Percentiles rank a stretch among this genome's conserved stretches.
Conservation (phyloP, 2,797 vertebrate species). For the Heliangelus exortis region DNA sequence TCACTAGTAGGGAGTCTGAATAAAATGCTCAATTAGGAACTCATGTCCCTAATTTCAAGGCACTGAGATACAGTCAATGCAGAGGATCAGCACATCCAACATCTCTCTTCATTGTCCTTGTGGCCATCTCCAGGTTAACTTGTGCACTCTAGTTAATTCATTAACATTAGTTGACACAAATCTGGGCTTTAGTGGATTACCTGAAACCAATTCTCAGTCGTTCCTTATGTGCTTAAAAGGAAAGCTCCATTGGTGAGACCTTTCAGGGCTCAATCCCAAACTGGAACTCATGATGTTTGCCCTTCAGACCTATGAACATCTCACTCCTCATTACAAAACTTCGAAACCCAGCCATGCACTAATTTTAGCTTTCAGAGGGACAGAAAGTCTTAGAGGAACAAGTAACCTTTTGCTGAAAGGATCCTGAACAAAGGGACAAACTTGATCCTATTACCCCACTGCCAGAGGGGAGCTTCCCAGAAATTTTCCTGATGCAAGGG, state of each 20-base stretch:
- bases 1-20: background rate
- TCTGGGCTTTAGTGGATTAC: background rate
- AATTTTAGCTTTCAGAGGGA: conserved; percentile 24
- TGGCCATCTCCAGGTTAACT: background rate
- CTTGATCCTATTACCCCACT: conserved; percentile 10
- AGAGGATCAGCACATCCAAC: background rate
- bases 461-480: conserved; percentile 61
- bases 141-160: background rate
- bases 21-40: background rate
- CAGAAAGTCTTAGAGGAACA: background rate
- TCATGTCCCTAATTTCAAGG: background rate
- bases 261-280: background rate
- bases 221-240: background rate
- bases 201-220: background rate
- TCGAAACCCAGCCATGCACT: background rate
- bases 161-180: background rate
- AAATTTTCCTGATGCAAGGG: conserved; percentile 58
- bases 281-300: background rate
- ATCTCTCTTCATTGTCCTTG: background rate
- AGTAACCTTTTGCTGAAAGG: background rate
- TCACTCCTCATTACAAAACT: background rate
- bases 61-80: background rate
- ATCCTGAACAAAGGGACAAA: background rate
- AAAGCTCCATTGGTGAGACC: background rate
- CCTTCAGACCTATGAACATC: background rate